phyloP scores from a whole-genome alignment of 2,888 invertebrate species.

The Drosophila phalerata region DNA sequence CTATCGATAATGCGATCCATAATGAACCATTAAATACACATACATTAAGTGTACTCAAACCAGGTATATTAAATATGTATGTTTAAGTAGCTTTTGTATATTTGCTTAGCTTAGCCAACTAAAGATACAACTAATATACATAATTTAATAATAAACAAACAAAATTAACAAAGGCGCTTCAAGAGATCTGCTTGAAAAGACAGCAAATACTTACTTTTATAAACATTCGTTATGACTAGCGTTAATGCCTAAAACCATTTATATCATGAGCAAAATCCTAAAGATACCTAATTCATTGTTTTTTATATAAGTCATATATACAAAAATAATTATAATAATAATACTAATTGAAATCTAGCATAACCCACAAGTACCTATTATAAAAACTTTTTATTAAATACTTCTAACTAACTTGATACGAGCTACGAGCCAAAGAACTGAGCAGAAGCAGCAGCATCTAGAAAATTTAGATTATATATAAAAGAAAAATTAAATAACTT shows the following conservation, averaged over 20 bases:
- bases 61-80: slow-evolving; percentile 64
- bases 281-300: slow-evolving; percentile 52
- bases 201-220: slow-evolving; percentile 68
- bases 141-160: slow-evolving; percentile 23
- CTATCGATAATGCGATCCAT: slow-evolving; percentile 60
- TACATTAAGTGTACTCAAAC: slow-evolving; percentile 25
- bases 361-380: slow-evolving; percentile 78
- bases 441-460: slow-evolving; percentile 65
- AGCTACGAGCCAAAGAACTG: slow-evolving; percentile 80
- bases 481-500: slow-evolving; percentile 36
- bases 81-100: slow-evolving; percentile 80
- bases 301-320: slow-evolving; percentile 57
- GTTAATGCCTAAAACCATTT: slow-evolving; percentile 33
- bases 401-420: slow-evolving; percentile 70
- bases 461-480: slow-evolving; percentile 49
- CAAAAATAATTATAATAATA: slow-evolving; percentile 19
- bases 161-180: slow-evolving; percentile 19
- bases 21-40: slow-evolving; percentile 61
- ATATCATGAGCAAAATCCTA: slow-evolving; percentile 26
- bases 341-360: slow-evolving; percentile 70
- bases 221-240: slow-evolving; percentile 58
- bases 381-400: slow-evolving; percentile 77
- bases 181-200: slow-evolving; percentile 51
- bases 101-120: slow-evolving; percentile 75
- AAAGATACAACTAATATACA: slow-evolving; percentile 21